Evolutionary conservation across 2,797 vertebrate species (phyloP).

Genomic region (Yasuhikotakia modesta): DNA sequence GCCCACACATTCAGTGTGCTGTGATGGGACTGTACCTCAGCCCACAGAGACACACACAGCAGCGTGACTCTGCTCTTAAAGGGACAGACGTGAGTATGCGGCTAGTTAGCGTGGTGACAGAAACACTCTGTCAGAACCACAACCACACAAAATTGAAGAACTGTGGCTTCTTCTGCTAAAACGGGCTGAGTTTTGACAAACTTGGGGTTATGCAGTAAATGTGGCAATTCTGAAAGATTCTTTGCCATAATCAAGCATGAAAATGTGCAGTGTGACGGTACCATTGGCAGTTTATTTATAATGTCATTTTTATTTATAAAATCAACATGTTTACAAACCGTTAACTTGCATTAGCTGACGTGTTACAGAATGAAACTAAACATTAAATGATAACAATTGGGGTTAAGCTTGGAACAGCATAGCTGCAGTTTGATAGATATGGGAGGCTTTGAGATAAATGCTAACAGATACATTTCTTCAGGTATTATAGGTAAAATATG

Average conservation of each 20-base stretch:
- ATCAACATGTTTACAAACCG: neutral
- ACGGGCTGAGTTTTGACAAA: neutral
- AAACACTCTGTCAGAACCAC: slow-evolving; percentile 23
- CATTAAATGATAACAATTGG: neutral
- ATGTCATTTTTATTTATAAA: neutral
- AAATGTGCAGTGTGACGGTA: no score
- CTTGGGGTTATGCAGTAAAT: neutral
- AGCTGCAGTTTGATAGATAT: neutral
- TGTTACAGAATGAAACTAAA: neutral
- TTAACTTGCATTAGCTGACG: neutral
- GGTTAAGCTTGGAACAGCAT: neutral
- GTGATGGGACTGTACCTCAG: slow-evolving; percentile 34
- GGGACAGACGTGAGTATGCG: slow-evolving; percentile 33
- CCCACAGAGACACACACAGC: slow-evolving; percentile 42
- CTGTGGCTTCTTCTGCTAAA: slow-evolving; percentile 21
- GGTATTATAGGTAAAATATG: neutral
- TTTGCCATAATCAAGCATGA: neutral
- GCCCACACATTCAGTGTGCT: slow-evolving; percentile 38
- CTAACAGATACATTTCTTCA: neutral
- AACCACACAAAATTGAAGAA: slow-evolving; percentile 3
- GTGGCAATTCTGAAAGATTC: neutral
- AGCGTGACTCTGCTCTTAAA: slow-evolving; percentile 39
- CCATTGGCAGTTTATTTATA: neutral
- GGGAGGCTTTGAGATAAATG: neutral
- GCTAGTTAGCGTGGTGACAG: slow-evolving; percentile 14